These are phyloP conservation scores for Cebus imitator DNA, from an alignment of 2,113 vertebrate species.

Conservation along the genomic window DNA sequence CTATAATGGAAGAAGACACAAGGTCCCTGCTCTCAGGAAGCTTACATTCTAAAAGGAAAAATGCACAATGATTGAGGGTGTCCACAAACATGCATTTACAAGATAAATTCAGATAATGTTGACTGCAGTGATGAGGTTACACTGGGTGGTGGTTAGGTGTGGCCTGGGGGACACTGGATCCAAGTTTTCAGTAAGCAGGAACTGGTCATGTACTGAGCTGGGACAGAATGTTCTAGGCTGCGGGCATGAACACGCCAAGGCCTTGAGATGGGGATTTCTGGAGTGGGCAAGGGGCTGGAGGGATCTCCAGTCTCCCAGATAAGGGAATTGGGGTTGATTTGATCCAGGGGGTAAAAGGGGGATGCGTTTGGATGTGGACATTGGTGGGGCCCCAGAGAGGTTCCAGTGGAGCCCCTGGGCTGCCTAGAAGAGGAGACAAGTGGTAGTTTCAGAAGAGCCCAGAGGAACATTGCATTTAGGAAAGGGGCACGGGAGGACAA, in stretches of 20 bases:
- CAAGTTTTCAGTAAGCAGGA: background rate
- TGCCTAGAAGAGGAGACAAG: background rate
- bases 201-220: background rate
- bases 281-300: too few relatives aligned
- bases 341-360: background rate
- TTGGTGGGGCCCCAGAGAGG: background rate
- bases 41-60: background rate
- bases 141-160: accelerated
- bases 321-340: background rate
- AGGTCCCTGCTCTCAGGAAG: background rate
- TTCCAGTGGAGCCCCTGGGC: accelerated
- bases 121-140: background rate
- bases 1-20: background rate
- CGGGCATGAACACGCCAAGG: background rate
- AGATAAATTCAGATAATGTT: accelerated
- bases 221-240: background rate
- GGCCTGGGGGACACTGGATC: background rate
- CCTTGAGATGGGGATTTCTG: background rate
- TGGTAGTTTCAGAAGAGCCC: background rate
- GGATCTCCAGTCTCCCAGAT: background rate
- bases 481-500: background rate
- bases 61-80: accelerated
- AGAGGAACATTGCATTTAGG: background rate
- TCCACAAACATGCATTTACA: accelerated
- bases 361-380: background rate